Evolutionary conservation across 2,888 invertebrate genomes (phyloP), one percentile per base, ranked within the genome.

Genomic region (Epinotia demarniana): DNA sequence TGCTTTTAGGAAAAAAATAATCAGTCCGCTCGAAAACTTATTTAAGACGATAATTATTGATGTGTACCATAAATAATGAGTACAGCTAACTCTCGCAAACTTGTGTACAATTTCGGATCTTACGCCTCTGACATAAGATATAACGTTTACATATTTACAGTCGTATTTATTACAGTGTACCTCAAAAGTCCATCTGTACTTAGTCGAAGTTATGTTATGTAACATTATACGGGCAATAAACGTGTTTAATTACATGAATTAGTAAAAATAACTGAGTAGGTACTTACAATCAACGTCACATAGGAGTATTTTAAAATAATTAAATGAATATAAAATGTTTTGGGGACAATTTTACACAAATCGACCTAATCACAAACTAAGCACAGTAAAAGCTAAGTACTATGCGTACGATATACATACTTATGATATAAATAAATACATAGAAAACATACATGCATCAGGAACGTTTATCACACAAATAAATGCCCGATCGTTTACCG

Each of bases 1-100:
- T 64, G 72, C 63, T 72, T 72, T 72, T 43, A 64, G 43, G 43
- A 57, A 55, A 64, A 55, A 67, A 57, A 67, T 67, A 27, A 39
- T 67, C 18, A 67, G 5, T 57, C 39, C 67, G 33, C 53, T 53
- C 67, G 3, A 1, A 46, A 49, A 67, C 18, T 57, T 55, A 39
- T 57, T 39, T 55, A 33, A 33, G 13, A 27, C 67, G 55, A 55
- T 61, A 61, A 61, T 60, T 57, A 67, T 67, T 39, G 67, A 67
- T 11, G 9, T 55, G 55, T 6, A 8, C 67, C 67, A 39, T 67
- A 67, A 67, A 67, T 33, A 57, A 57, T 2, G 67, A 57, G 39
- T 67, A 49, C 49, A 66, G 6, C 23, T 6, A 53, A 27, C 13
- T 16, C 13, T 60, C 13, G 3, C 16, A 53, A 53, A 53, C n/a